Base-by-base conservation (phyloP, 2,113 vertebrate species). In the Ardeotis arabs region DNA sequence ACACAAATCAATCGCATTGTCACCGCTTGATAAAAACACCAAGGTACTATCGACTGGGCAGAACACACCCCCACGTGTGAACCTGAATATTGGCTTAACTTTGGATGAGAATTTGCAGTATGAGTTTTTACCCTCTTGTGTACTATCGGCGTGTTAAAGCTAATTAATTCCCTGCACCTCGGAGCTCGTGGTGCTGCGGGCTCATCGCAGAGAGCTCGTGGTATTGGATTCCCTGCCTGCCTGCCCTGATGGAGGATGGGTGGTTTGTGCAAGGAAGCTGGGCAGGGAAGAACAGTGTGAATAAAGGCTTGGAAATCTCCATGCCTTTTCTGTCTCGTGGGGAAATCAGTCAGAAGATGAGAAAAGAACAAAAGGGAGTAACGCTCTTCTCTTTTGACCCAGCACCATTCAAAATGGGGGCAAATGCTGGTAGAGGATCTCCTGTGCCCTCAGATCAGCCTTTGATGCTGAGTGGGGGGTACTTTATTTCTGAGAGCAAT, bases 151-250 rank as follows among this genome's bases (percentile, higher is more conserved):
- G 2, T 35, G 47, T 45, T 63, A 19, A 49, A 82, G 41, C 44
- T 90, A 3, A 53, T 86, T 22, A 37, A 89, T 70, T 33, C 53
- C 41, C 44, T 41, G 49, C 28, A 9, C 82, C 58, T 28, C 3
- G 1, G 59, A 53, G 73, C 62, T 39, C 1, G 0, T 17, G 0
- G 1, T 53, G 79, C 88, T 83, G 78, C 1, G 7, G 50, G 47
- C 49, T 84, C 10, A 0, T 14, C 29, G 63, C 80, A 12, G 60
- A 39, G 35, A 47, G 25, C 50, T 88, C 1, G 0, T 11, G 52
- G 66, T 50, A 66, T 35, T 49, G 5, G 53, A 10, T 53, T 75
- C 82, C 73, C 83, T 60, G 60, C 78, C 62, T 50, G 58, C 50
- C 86, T 14, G 63, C 64, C 58, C 47, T 75, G 67, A 44, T 22